Evolutionary conservation across 2,113 vertebrate genomes (phyloP), one percentile per base, ranked within the genome.

Genomic region (Copsychus sechellarum): DNA sequence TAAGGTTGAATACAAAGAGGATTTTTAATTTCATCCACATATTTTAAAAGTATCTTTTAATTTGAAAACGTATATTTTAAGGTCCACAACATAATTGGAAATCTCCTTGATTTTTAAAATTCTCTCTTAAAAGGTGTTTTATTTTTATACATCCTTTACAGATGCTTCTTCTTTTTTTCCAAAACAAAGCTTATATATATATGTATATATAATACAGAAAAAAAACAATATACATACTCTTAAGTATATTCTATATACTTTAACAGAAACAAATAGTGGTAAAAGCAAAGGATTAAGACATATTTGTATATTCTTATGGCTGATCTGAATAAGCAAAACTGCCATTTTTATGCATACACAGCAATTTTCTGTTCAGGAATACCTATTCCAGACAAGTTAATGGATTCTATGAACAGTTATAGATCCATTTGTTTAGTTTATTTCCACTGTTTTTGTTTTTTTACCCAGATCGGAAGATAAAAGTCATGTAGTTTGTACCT

Each of bases 261-360:
- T 6, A 34, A 56, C 28, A 57, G 40, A 65, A 81, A 54, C 2
- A 56, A 69, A 61, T 9, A 17, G 0, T 14, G 10, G 5, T 29
- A 38, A 88, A 70, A 80, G 6, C 5, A 70, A 38, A 53, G 24
- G 19, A 14, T 61, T 16, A 85, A 85, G 74, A 2, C 5, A 31
- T 33, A 50, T 4, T 28, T 82, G 5, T 56, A n/a, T 60, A 38
- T 43, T 34, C 12, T 43, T 56, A 33, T 31, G 19, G 8, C 12
- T 88, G 40, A 29, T 40, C 42, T 12, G 12, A 64, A 47, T 33
- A 51, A 57, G 53, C 2, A 47, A 28, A 36, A 1, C 1, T 6
- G 2, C 5, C 3, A 26, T 3, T 28, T 3, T 86, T 73, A 61
- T 11, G 11, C 2, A 42, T 56, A 19, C 5, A 14, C 5, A 9